These are phyloP conservation scores for Lepidochrysops patricia DNA, from an alignment of 2,888 invertebrate genomes.

Conservation along the genomic window DNA sequence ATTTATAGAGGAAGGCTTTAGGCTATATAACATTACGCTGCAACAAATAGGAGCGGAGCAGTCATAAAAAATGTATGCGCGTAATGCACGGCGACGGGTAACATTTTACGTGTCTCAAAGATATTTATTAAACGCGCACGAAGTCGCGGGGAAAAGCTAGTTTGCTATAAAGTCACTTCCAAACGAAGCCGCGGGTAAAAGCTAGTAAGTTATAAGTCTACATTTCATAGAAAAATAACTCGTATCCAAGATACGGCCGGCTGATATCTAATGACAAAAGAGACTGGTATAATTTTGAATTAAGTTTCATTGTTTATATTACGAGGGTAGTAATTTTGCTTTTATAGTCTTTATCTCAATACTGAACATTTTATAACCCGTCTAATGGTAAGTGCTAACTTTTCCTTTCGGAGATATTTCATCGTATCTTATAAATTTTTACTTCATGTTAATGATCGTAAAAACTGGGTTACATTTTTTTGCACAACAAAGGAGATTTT, in stretches of 20 bases:
- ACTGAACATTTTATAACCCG: constrained; percentile 4
- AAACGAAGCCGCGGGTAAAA: no score
- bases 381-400: constrained; percentile 11
- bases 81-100: no score
- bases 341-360: constrained; percentile 8
- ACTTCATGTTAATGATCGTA: background rate
- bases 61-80: no score
- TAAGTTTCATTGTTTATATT: constrained; percentile 8
- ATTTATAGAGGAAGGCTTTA: background rate
- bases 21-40: no score
- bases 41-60: no score
- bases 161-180: no score
- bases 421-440: background rate
- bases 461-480: constrained; percentile 1
- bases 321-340: constrained; percentile 6
- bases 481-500: background rate
- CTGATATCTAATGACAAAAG: background rate
- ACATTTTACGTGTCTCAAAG: no score
- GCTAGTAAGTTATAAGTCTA: no score
- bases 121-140: no score
- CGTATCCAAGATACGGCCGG: no score
- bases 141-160: no score
- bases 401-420: constrained; percentile 9
- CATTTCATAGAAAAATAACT: no score
- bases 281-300: background rate